Evolutionary conservation across 35 echinoderm and acorn worm genomes (phyloP), one percentile per base, ranked within the genome.

Genomic region (Chiridota heheva): DNA sequence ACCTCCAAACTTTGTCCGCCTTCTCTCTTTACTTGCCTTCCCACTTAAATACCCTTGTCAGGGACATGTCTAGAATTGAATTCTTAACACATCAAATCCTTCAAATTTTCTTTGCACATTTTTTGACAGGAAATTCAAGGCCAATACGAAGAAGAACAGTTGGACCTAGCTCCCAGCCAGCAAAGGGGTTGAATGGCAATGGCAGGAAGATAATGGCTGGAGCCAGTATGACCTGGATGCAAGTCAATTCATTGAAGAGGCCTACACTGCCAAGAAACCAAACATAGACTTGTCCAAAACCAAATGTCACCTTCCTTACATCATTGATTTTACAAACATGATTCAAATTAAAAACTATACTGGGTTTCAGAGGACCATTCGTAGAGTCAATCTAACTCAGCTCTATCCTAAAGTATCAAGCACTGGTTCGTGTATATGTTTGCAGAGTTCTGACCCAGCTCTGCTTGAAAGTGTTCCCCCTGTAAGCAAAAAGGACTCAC

Each of bases 161-260:
- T 36, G 49, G 69, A 5, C 44, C 29, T 26, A 73, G 65, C 17
- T 88, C 84, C 3, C 74, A 84, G 65, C 85, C 32, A 85, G 63
- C 5, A 73, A 88, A 44, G 85, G 80, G 36, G 49, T 93, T 22
- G 85, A 93, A 42, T 93, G 90, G 90, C 90, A 93, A 32, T 93
- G 90, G 90, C 63, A 81, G 25, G 90, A 93, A 43, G 70, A 86
- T 71, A 27, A 27, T 30, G 70, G 84, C 30, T 93, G 90, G 90
- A 88, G 75, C n/a, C 63, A 86, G 26, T 93, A 93, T 40, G 90
- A 93, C 64, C 78, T 93, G 0, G 55, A 57, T 57, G 74, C 78
- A 7, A 62, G 78, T 29, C 63, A 63, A 1, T 67, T 88, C 34
- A 65, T 93, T 13, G 90, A 88, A 44, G 85, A 88, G 25, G 84